Evolutionary conservation across 30 jellyfish, hydroid and myxozoan species (phyloP).

Genomic region (Chrysaora quinquecirrha): DNA sequence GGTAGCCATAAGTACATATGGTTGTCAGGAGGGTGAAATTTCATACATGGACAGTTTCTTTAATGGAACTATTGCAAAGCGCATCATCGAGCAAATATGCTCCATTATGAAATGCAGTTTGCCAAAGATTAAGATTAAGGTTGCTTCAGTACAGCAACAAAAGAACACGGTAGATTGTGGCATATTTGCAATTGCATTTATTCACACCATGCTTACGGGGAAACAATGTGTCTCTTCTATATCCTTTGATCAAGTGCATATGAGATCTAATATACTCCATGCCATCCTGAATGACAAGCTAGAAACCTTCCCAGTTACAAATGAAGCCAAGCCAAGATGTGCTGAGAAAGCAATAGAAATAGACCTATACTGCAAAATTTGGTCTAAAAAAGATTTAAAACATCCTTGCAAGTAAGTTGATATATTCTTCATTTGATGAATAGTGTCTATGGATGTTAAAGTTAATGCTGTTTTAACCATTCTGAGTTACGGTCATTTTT

Average conservation of each 20-base stretch:
- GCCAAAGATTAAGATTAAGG: neutral
- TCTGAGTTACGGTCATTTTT: no score
- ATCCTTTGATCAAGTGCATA: neutral
- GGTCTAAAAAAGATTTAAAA: neutral
- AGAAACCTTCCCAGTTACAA: neutral
- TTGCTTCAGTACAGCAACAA: conserved; percentile 40
- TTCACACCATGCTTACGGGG: neutral
- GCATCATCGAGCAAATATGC: conserved; percentile 24
- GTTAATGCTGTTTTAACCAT: no score
- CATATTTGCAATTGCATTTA: conserved; percentile 19
- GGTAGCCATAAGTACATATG: conserved; percentile 1
- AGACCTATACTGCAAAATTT: neutral
- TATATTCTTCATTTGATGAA: no score
- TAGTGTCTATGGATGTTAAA: no score
- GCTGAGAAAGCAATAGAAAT: neutral
- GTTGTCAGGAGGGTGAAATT: neutral
- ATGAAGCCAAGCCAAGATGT: neutral
- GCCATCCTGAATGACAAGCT: neutral
- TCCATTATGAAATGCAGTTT: neutral
- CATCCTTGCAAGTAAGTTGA: neutral
- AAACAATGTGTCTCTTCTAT: neutral
- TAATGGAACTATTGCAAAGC: neutral
- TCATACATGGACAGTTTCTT: conserved; percentile 16
- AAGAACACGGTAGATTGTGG: conserved; percentile 33
- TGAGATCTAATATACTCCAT: neutral